Percentiles rank a stretch among this genome's conserved stretches.
Conservation (phyloP, 2,888 invertebrate genomes). For the Plebejus anna region DNA sequence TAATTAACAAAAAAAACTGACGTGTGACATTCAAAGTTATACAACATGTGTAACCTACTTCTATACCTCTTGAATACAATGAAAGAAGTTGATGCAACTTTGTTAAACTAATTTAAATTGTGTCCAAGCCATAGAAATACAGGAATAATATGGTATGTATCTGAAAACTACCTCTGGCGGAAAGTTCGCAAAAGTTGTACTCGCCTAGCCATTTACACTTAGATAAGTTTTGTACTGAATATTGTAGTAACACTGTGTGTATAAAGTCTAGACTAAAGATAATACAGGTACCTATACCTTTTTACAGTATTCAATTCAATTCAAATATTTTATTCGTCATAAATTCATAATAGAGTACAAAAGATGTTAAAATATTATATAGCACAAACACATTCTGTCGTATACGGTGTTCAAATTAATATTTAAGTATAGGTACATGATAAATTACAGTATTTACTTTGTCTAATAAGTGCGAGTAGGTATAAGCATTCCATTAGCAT, state of each 20-base stretch:
- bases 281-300: neutral
- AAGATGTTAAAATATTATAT: too few relatives aligned
- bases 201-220: slow-evolving; percentile 20
- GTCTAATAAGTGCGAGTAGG: too few relatives aligned
- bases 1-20: too few relatives aligned
- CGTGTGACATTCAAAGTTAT: neutral
- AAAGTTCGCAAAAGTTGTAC: slow-evolving; percentile 15
- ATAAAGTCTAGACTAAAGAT: neutral
- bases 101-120: slow-evolving; percentile 17
- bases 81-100: neutral
- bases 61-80: neutral
- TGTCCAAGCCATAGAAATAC: slow-evolving; percentile 24
- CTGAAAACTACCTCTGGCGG: slow-evolving; percentile 22
- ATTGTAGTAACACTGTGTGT: neutral
- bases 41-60: neutral
- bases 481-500: too few relatives aligned
- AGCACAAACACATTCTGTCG: too few relatives aligned
- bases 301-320: neutral
- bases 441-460: too few relatives aligned
- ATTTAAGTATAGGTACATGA: too few relatives aligned
- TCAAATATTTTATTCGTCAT: too few relatives aligned
- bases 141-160: slow-evolving; percentile 17
- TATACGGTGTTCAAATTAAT: too few relatives aligned
- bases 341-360: too few relatives aligned
- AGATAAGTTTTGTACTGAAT: slow-evolving; percentile 16